Percentiles rank a stretch among this genome's conserved stretches.
phyloP scores from a whole-genome alignment of 2,797 vertebrate genomes.

The Syncerus caffer region DNA sequence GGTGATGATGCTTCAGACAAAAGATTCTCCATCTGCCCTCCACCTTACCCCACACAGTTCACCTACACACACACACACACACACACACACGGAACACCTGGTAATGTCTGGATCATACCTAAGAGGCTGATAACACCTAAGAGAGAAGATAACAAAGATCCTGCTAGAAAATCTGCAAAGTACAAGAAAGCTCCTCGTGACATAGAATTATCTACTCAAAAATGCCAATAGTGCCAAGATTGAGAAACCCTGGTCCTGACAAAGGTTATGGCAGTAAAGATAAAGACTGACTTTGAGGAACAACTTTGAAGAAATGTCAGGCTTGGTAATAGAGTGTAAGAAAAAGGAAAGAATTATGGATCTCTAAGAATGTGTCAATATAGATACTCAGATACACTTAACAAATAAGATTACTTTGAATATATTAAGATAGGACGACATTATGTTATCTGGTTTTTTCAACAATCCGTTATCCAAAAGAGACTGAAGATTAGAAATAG shows the following conservation, averaged over 20 bases:
- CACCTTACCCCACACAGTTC: too few species aligned
- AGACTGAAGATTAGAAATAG: background rate
- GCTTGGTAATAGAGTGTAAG: background rate
- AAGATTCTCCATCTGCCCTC: too few species aligned
- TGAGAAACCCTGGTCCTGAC: background rate
- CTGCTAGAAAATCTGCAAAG: background rate
- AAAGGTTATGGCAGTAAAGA: background rate
- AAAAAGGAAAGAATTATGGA: background rate
- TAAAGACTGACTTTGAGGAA: background rate
- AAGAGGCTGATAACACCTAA: background rate
- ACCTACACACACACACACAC: background rate
- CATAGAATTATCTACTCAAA: background rate
- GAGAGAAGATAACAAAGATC: background rate
- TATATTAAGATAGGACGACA: background rate
- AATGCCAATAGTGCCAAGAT: background rate
- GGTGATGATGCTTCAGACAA: background rate
- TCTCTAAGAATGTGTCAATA: background rate
- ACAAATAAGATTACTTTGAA: background rate
- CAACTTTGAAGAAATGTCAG: background rate
- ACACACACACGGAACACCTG: accelerated
- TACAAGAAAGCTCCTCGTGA: background rate
- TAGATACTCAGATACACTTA: background rate
- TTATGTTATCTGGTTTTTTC: background rate
- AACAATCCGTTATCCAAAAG: background rate
- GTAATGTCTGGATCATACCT: background rate